These are phyloP conservation scores for Mallateleia sp. DNA, from an alignment of 2,888 invertebrate species.

Conservation along the genomic window DNA sequence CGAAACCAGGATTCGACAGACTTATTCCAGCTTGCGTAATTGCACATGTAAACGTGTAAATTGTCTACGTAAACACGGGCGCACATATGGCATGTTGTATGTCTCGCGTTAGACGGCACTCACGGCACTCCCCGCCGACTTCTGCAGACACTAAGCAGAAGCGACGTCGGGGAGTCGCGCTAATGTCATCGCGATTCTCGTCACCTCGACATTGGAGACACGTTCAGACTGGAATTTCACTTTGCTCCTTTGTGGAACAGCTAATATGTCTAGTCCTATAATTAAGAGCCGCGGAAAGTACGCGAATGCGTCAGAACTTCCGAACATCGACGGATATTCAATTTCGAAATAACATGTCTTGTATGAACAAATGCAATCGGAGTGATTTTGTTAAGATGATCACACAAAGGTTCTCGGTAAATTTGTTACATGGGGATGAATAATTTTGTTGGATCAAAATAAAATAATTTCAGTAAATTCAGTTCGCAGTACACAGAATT, in stretches of 20 bases:
- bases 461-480: too few species aligned
- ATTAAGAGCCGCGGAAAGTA: constrained; percentile 55
- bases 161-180: constrained; percentile 43
- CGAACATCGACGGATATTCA: constrained; percentile 52
- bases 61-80: constrained; percentile 80
- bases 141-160: constrained; percentile 49
- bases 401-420: neutral
- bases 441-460: neutral
- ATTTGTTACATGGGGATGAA: neutral
- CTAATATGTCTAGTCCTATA: constrained; percentile 60
- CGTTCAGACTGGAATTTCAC: constrained; percentile 65
- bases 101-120: constrained; percentile 20
- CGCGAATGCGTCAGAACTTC: constrained; percentile 32
- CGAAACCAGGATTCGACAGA: constrained; percentile 47
- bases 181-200: constrained; percentile 71
- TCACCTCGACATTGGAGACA: constrained; percentile 48
- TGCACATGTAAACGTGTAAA: constrained; percentile 79
- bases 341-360: constrained; percentile 46
- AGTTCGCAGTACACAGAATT: too few species aligned
- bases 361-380: constrained; percentile 5
- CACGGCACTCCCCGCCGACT: constrained; percentile 10
- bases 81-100: constrained; percentile 49
- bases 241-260: constrained; percentile 56
- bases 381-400: neutral
- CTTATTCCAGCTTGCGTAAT: constrained; percentile 74